Evolutionary conservation across 2,797 vertebrate species (phyloP).

Genomic region (Mallotus villosus): DNA sequence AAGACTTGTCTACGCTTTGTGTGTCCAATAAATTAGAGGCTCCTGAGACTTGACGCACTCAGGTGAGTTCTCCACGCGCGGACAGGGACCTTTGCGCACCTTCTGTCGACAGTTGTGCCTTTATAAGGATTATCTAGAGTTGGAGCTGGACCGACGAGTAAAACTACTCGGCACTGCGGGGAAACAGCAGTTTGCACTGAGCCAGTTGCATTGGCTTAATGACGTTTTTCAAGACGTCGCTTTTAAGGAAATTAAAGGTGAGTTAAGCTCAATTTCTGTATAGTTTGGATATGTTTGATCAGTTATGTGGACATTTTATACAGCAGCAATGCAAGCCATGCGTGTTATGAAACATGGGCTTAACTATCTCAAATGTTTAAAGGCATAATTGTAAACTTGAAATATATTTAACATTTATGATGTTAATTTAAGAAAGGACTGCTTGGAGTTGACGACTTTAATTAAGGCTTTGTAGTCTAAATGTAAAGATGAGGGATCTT

Average conservation of each 20-base stretch:
- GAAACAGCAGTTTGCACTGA: slow-evolving; percentile 16
- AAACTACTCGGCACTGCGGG: slow-evolving; percentile 27
- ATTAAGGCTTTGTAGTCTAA: too few species aligned
- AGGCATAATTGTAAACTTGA: too few species aligned
- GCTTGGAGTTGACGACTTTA: too few species aligned
- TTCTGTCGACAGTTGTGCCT: slow-evolving; percentile 48
- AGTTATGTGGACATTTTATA: too few species aligned
- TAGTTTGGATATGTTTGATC: too few species aligned
- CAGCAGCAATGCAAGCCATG: too few species aligned
- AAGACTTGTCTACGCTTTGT: slow-evolving; percentile 66
- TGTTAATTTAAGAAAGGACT: too few species aligned
- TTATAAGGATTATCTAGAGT: slow-evolving; percentile 56
- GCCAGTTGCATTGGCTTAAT: slow-evolving; percentile 55
- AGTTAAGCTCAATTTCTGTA: slow-evolving; percentile 5
- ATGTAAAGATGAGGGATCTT: too few species aligned
- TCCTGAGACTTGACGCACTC: slow-evolving; percentile 66
- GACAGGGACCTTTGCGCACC: slow-evolving; percentile 46
- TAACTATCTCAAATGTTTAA: too few species aligned
- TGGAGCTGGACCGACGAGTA: slow-evolving; percentile 13
- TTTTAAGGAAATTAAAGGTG: slow-evolving; percentile 63
- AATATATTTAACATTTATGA: too few species aligned
- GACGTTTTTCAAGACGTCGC: slow-evolving; percentile 50
- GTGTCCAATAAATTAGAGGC: slow-evolving; percentile 72
- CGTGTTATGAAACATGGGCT: too few species aligned
- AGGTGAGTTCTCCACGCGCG: slow-evolving; percentile 61